These are phyloP conservation scores for Heterodera schachtii DNA, from an alignment of 1,140 invertebrate species.

Conservation along the genomic window DNA sequence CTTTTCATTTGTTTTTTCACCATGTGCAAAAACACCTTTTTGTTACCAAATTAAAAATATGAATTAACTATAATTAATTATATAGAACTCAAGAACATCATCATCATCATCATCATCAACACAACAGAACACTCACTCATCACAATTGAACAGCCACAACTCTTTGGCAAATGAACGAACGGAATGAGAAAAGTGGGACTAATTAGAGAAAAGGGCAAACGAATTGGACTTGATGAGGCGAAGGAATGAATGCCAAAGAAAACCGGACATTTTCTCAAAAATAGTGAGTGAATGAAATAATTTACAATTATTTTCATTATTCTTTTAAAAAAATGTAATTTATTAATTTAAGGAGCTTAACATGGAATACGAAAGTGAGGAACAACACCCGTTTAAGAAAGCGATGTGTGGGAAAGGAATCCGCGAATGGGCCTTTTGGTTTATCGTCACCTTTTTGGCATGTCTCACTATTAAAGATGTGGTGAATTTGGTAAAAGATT, in stretches of 20 bases:
- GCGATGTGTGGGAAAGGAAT: conserved; percentile 48
- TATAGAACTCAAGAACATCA: neutral
- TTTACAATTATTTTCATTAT: too few species aligned
- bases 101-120: neutral
- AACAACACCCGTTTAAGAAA: conserved; percentile 41
- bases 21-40: neutral
- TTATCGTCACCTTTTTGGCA: conserved; percentile 62
- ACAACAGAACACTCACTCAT: neutral
- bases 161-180: neutral
- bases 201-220: conserved; percentile 5
- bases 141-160: neutral
- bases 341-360: neutral
- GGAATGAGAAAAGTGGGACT: conserved; percentile 2
- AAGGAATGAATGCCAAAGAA: conserved; percentile 19
- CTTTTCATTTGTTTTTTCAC: neutral
- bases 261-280: neutral
- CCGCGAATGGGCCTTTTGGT: conserved; percentile 58
- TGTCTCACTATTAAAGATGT: conserved; percentile 62
- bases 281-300: neutral
- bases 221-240: neutral
- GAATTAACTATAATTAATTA: neutral
- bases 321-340: neutral
- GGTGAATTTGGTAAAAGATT: conserved; percentile 52
- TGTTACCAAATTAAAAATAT: neutral
- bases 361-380: conserved; percentile 32